Percentiles rank a stretch among this genome's conserved stretches.
Conservation (phyloP, 2,888 invertebrate genomes). For the Melinaea menophilus region DNA sequence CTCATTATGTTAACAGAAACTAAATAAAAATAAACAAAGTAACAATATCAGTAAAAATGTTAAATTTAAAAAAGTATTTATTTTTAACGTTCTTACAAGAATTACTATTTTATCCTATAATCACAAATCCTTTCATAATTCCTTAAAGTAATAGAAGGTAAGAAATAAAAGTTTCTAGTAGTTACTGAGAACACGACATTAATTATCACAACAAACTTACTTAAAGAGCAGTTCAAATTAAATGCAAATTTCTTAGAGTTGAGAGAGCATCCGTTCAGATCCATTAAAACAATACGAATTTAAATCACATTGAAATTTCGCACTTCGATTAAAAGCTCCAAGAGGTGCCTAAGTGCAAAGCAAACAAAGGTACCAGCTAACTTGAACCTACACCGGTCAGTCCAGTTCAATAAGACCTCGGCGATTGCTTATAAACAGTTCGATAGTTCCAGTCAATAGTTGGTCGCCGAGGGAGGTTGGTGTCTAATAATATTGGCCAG, state of each 20-base stretch:
- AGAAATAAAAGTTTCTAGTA: not conserved
- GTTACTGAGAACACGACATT: conserved; percentile 12
- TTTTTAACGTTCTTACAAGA: no score
- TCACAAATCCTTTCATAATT: not conserved
- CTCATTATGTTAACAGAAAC: no score
- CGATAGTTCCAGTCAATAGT: conserved; percentile 32
- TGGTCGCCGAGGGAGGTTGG: conserved; percentile 34
- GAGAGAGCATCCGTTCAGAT: conserved; percentile 47
- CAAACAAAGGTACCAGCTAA: conserved; percentile 67
- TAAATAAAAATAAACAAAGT: no score
- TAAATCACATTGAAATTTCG: conserved; percentile 74
- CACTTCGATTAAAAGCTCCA: conserved; percentile 74
- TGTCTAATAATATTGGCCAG: conserved; percentile 54
- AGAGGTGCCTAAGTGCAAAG: conserved; percentile 70
- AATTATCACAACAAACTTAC: conserved; percentile 34
- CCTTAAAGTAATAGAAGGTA: not conserved
- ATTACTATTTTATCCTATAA: no score
- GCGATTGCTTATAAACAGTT: conserved; percentile 31
- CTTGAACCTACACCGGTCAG: conserved; percentile 59
- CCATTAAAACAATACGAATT: conserved; percentile 70
- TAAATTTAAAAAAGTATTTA: no score
- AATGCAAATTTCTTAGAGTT: conserved; percentile 60
- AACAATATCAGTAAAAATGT: no score
- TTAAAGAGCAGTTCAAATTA: conserved; percentile 46
- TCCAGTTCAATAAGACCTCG: conserved; percentile 47